These are phyloP conservation scores for Cheirogaleus major DNA, from an alignment of 2,797 vertebrate genomes.

Conservation along the genomic window DNA sequence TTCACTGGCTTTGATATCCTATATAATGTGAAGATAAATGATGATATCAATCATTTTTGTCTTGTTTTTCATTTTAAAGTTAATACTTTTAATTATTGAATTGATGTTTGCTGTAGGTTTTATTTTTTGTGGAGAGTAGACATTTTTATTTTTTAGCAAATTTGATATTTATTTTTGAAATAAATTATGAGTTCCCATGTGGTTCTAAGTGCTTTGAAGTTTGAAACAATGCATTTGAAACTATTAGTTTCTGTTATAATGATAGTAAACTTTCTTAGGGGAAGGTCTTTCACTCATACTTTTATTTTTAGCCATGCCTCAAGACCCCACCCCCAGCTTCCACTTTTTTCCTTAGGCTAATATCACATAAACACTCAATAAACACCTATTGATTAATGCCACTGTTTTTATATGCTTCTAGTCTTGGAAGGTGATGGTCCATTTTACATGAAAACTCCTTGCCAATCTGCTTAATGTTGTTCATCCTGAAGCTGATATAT, in stretches of 20 bases:
- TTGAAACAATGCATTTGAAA: neutral
- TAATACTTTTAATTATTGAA: neutral
- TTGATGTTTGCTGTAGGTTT: neutral
- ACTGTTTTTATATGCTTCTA: neutral
- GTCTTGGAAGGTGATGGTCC: neutral
- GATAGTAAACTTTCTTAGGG: neutral
- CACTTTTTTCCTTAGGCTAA: neutral
- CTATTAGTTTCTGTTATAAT: neutral
- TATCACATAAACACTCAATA: neutral
- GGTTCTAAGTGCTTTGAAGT: neutral
- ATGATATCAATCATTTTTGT: neutral
- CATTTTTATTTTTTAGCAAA: constrained; percentile 33
- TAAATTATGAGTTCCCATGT: neutral
- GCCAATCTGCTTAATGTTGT: neutral
- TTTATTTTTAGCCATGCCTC: neutral
- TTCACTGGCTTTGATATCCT: neutral
- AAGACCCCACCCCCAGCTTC: neutral
- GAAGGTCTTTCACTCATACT: neutral
- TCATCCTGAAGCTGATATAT: neutral
- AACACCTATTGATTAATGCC: neutral
- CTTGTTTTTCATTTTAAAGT: constrained; percentile 20
- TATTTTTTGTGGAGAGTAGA: neutral
- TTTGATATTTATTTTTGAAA: constrained; percentile 26
- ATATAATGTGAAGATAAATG: neutral
- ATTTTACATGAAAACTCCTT: neutral